These are phyloP conservation scores for Atta colombica DNA, from an alignment of 1,140 invertebrate genomes.

Conservation along the genomic window DNA sequence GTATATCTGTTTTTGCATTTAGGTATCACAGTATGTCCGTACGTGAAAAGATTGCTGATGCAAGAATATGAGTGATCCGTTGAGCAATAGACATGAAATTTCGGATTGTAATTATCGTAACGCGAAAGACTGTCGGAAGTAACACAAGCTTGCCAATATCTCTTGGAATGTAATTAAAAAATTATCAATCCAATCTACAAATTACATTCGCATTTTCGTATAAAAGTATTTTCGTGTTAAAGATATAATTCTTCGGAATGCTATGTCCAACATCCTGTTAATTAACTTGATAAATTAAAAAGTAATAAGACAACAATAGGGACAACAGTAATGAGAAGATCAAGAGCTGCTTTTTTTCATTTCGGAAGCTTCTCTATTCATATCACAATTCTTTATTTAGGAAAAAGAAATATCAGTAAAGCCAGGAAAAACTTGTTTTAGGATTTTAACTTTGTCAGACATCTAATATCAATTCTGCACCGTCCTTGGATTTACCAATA, in stretches of 20 bases:
- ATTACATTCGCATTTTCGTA: neutral
- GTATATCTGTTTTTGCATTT: neutral
- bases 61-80: neutral
- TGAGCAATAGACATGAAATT: neutral
- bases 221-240: neutral
- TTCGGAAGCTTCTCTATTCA: neutral
- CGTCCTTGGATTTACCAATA: neutral
- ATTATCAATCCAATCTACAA: neutral
- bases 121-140: neutral
- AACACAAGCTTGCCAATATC: neutral
- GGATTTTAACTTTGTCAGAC: neutral
- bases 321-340: neutral
- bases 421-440: neutral
- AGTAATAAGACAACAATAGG: neutral
- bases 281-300: neutral
- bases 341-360: neutral
- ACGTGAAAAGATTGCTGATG: constrained; percentile 24
- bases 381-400: neutral
- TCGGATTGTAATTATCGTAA: neutral
- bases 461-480: neutral
- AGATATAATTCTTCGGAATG: neutral
- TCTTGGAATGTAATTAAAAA: neutral
- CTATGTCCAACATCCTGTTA: neutral
- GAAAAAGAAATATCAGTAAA: no score
- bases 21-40: neutral